phyloP scores from a whole-genome alignment of 2,888 invertebrate genomes.

The Folsomia manolachei region DNA sequence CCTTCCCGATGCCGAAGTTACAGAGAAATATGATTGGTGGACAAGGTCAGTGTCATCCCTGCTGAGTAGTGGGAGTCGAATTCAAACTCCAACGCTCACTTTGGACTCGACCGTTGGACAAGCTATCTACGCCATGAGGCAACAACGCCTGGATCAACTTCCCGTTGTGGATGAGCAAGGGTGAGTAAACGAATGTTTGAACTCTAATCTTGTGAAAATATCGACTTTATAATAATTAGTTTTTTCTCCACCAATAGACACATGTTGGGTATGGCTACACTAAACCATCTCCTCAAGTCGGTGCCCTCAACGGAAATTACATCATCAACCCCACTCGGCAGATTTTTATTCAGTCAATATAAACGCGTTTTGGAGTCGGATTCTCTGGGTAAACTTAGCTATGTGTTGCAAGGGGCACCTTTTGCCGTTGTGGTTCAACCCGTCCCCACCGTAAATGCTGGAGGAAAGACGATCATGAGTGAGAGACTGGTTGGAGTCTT shows the following conservation, averaged over 20 bases:
- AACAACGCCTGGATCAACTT: constrained; percentile 61
- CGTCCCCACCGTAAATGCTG: neutral
- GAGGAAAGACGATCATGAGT: constrained; percentile 20
- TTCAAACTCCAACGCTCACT: constrained; percentile 57
- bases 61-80: constrained; percentile 46
- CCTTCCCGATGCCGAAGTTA: constrained; percentile 32
- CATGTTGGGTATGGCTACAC: constrained; percentile 67
- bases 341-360: constrained; percentile 68
- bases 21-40: constrained; percentile 66
- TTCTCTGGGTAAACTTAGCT: constrained; percentile 69
- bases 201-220: too few relatives aligned
- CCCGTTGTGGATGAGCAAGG: constrained; percentile 63
- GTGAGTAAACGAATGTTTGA: constrained; percentile 53
- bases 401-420: constrained; percentile 74
- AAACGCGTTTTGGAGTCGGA: constrained; percentile 67
- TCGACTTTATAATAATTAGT: too few relatives aligned
- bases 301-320: constrained; percentile 64
- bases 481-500: constrained; percentile 31
- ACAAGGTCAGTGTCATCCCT: constrained; percentile 62
- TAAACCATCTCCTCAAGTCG: constrained; percentile 66
- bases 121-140: constrained; percentile 67
- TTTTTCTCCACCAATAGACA: too few relatives aligned
- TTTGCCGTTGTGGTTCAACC: constrained; percentile 66
- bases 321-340: constrained; percentile 63
- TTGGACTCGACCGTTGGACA: constrained; percentile 64